A percentile compares a stretch with the other conserved stretches of the same genome.
Conservation (phyloP, 2,113 vertebrate species). For the Platichthys flesus region DNA sequence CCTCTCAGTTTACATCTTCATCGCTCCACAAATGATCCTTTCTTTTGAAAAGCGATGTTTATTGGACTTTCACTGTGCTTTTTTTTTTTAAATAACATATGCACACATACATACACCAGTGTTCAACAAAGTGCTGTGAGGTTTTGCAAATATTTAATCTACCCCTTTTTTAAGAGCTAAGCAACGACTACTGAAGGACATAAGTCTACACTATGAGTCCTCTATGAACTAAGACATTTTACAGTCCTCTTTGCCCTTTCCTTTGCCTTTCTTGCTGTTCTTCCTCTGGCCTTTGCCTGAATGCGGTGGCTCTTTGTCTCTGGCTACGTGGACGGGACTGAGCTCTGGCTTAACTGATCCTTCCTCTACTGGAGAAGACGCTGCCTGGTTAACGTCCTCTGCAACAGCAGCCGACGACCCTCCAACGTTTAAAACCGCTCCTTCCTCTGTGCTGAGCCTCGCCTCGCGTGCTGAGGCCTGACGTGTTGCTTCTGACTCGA, state of each 20-base stretch:
- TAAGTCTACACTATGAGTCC: neutral
- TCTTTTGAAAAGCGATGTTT: neutral
- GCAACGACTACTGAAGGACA: neutral
- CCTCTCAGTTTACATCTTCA: neutral
- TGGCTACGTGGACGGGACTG: conserved; percentile 15
- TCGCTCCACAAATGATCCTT: neutral
- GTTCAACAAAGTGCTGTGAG: conserved; percentile 28
- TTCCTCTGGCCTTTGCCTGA: conserved; percentile 68
- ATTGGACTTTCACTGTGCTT: neutral
- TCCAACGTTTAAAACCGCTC: neutral
- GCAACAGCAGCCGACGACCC: neutral
- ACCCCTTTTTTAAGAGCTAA: conserved; percentile 11
- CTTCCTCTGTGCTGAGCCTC: neutral
- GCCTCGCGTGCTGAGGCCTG: neutral
- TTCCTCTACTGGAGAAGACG: conserved; percentile 25
- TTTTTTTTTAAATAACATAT: neutral
- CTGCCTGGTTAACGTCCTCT: conserved; percentile 20
- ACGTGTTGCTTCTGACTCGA: neutral
- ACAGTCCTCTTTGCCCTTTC: conserved; percentile 90
- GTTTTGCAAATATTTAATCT: conserved; percentile 1
- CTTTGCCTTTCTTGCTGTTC: conserved; percentile 79
- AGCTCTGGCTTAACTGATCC: conserved; percentile 31
- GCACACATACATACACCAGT: conserved; percentile 19
- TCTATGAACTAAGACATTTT: conserved; percentile 80
- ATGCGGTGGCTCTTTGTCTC: conserved; percentile 57